Base-by-base conservation (phyloP, 2,888 invertebrate genomes). In the Thereva nobilitata region DNA sequence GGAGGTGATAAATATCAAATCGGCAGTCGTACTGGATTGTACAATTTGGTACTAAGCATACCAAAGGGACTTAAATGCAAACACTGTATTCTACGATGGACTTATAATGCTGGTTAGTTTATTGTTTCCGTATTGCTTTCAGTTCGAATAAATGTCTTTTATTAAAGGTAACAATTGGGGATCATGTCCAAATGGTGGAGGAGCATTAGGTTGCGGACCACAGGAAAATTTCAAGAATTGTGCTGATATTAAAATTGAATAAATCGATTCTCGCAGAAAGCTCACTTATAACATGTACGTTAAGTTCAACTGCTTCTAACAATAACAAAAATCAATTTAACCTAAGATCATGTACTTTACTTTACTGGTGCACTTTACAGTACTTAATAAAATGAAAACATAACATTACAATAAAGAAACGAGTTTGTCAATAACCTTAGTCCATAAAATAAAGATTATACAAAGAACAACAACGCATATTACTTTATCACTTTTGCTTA, bases 71-170 rank as follows among this genome's bases (percentile, higher is more conserved):
- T 86, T 10, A 79, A 73, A n/a, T 86, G 86, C 72, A 70, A 80
- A 0, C 83, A 83, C 50, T 86, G 86, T 72, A 83, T 85, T 0
- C 73, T 86, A 2, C 82, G 85, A 66, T 86, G 86, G 86, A 82
- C 82, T 42, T 86, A 84, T 70, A 74, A 74, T 1, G 77, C 80
- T 12, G 85, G 83, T 76, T 79, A 80, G 65, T 56, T n/a, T 12
- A 6, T 12, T 41, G n/a, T 35, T 66, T 23, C 5, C 40, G 5
- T 40, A 6, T 38, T 53, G 37, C 2, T 37, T 49, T 4, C 3
- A 9, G 10, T 4, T 8, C 37, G 52, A 1, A 35, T 8, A n/a
- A 54, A 10, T 35, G 35, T 35, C 7, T 37, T 56, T 68, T 68
- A 67, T 66, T 66, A 66, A 34, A 79, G 78, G 74, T 8, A 83